These are phyloP conservation scores for Steinernema feltiae DNA, from an alignment of 1,140 invertebrate species.

Conservation along the genomic window DNA sequence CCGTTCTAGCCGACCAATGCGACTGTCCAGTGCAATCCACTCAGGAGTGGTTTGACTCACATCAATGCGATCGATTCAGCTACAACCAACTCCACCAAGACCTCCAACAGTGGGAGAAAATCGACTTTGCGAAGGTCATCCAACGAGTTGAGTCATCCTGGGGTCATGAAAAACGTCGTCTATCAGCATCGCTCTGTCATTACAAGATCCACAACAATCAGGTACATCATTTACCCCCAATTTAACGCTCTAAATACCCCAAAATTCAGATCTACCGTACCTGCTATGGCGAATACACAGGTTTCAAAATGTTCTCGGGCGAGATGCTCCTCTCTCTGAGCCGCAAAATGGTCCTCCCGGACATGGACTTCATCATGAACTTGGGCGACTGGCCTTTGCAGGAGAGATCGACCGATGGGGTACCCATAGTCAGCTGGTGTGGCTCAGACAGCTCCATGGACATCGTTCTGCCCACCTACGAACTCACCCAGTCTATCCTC, in stretches of 20 bases:
- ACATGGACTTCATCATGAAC: conserved; percentile 85
- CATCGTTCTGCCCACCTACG: conserved; percentile 89
- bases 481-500: conserved; percentile 80
- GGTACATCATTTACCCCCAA: too few relatives aligned
- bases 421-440: conserved; percentile 93
- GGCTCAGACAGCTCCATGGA: conserved; percentile 76
- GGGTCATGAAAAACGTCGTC: conserved; percentile 11
- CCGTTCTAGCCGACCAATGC: not conserved
- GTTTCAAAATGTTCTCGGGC: conserved; percentile 91
- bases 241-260: conserved; percentile 16
- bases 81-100: not conserved
- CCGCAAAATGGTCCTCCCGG: conserved; percentile 75
- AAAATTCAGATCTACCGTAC: conserved; percentile 69
- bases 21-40: not conserved
- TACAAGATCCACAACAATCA: conserved; percentile 79
- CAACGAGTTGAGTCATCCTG: conserved; percentile 20
- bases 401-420: conserved; percentile 60
- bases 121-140: conserved; percentile 26
- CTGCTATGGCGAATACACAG: conserved; percentile 87
- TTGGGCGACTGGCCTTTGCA: conserved; percentile 86
- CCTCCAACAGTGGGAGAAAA: conserved; percentile 61
- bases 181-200: conserved; percentile 72
- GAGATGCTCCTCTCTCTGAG: conserved; percentile 74
- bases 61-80: not conserved
- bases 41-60: not conserved